Conservation (phyloP, 2,888 invertebrate genomes). For the Acronicta aceris region DNA sequence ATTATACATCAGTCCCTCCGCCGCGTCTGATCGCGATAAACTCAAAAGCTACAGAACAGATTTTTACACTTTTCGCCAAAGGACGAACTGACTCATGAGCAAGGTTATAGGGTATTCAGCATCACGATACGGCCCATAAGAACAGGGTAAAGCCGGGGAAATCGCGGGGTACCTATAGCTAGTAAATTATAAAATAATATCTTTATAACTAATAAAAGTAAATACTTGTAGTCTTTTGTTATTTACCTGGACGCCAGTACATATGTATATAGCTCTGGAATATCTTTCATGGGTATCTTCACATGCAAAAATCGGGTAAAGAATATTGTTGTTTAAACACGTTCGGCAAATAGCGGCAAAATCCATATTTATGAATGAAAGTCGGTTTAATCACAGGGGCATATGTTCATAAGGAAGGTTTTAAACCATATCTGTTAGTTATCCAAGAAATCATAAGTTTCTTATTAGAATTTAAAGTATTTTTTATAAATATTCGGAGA, state of each 20-base stretch:
- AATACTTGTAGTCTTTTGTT: neutral
- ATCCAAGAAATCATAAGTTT: neutral
- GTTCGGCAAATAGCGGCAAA: conserved; percentile 36
- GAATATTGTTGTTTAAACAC: conserved; percentile 11
- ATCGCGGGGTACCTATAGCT: too few relatives aligned
- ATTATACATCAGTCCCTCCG: too few relatives aligned
- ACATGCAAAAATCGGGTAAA: conserved; percentile 31
- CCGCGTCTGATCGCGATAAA: too few relatives aligned
- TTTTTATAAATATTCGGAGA: neutral
- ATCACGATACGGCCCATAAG: too few relatives aligned
- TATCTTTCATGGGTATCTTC: conserved; percentile 14
- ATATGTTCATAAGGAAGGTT: neutral
- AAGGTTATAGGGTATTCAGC: too few relatives aligned
- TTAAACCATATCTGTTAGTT: neutral
- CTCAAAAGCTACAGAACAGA: too few relatives aligned
- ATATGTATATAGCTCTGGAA: conserved; percentile 19
- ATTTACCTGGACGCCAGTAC: conserved; percentile 38
- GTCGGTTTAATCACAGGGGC: neutral
- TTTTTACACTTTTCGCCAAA: too few relatives aligned
- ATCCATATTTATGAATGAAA: conserved; percentile 37
- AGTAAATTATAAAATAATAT: neutral
- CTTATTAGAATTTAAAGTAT: neutral
- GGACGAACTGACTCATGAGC: too few relatives aligned
- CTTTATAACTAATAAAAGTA: neutral
- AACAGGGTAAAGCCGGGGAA: too few relatives aligned